Evolutionary conservation across 1,140 invertebrate genomes (phyloP).

Genomic region (Liolophura sinensis): DNA sequence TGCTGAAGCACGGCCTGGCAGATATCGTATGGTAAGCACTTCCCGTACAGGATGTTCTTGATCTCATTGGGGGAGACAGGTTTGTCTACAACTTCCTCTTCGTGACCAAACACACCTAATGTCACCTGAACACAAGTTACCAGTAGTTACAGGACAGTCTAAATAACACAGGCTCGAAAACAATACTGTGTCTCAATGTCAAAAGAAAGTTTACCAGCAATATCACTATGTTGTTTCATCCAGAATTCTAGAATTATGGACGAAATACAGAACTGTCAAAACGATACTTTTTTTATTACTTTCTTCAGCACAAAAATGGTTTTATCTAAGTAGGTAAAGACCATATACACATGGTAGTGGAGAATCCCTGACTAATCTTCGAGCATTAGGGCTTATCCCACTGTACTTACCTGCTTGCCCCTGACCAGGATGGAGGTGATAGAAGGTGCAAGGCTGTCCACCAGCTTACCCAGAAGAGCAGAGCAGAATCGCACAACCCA

Average conservation of each 20-base stretch:
- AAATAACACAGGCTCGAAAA: not conserved
- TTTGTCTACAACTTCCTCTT: conserved; percentile 95
- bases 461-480: conserved; percentile 87
- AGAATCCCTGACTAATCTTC: too few species aligned
- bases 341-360: too few species aligned
- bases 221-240: too few species aligned
- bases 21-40: conserved; percentile 77
- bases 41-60: conserved; percentile 54
- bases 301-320: too few species aligned
- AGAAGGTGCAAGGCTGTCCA: conserved; percentile 97
- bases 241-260: too few species aligned
- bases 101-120: conserved; percentile 90
- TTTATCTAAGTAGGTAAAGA: too few species aligned
- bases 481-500: conserved; percentile 92
- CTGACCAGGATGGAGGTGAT: conserved; percentile 96
- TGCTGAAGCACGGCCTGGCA: conserved; percentile 96
- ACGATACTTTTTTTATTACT: too few species aligned
- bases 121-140: conserved; percentile 70
- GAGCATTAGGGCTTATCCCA: not conserved
- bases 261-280: too few species aligned
- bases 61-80: conserved; percentile 95
- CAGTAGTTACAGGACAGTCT: not conserved
- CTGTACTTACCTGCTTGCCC: conserved; percentile 83
- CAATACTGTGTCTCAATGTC: too few species aligned
- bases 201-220: too few species aligned